Conservation (phyloP, 2,888 invertebrate genomes). For the Nipponacmea schrenckii region DNA sequence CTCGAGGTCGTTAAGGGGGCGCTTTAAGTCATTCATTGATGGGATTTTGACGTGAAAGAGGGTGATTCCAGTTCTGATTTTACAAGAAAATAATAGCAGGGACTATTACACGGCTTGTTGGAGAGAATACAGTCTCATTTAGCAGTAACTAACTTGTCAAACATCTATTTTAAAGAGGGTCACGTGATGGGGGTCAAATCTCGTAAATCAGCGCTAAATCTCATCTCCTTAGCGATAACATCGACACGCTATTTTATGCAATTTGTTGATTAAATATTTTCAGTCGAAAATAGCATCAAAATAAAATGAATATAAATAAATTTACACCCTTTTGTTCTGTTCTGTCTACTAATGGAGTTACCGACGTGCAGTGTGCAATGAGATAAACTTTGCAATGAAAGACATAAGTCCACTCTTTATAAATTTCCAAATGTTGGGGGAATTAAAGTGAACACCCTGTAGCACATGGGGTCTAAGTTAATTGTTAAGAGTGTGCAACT, state of each 20-base stretch:
- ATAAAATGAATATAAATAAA: too few relatives aligned
- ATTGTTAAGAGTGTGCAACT: too few relatives aligned
- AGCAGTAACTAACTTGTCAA: constrained; percentile 4
- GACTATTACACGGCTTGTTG: neutral
- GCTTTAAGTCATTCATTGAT: constrained; percentile 6
- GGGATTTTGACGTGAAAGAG: neutral
- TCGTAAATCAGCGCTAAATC: constrained; percentile 5
- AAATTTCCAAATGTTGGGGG: too few relatives aligned
- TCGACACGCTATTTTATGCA: neutral
- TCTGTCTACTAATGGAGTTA: too few relatives aligned
- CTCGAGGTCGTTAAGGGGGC: constrained; percentile 2
- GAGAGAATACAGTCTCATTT: neutral
- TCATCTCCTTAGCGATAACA: neutral
- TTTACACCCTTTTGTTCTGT: too few relatives aligned
- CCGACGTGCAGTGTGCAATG: too few relatives aligned
- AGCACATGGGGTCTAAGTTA: too few relatives aligned
- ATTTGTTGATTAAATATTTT: constrained; percentile 6
- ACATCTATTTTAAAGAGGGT: constrained; percentile 1
- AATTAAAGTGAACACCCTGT: too few relatives aligned
- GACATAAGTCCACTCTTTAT: too few relatives aligned
- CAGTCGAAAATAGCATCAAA: neutral
- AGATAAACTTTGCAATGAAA: too few relatives aligned
- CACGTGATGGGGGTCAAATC: constrained; percentile 6
- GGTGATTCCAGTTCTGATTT: neutral
- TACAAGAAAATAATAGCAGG: neutral